phyloP scores from a whole-genome alignment of 2,888 invertebrate genomes.

The Lobophora halterata region DNA sequence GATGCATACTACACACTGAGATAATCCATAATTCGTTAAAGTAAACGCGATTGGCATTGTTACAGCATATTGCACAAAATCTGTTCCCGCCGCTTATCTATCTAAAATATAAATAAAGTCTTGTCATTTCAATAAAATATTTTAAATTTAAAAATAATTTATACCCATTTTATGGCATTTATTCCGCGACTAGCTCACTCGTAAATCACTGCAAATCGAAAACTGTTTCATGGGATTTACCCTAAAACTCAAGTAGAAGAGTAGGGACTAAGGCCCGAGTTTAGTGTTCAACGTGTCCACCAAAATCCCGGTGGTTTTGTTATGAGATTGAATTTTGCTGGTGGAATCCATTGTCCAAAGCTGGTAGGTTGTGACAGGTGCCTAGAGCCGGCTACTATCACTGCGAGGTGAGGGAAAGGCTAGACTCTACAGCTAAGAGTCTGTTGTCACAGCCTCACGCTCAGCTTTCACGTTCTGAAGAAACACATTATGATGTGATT shows the following conservation, averaged over 20 bases:
- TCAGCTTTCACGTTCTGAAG: constrained; percentile 86
- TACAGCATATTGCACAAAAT: constrained; percentile 32
- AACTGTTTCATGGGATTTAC: not conserved
- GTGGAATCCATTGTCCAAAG: too few relatives aligned
- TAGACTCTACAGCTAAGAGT: constrained; percentile 68
- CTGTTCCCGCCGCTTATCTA: constrained; percentile 12
- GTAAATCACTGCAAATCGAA: constrained; percentile 1
- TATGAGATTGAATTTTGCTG: too few relatives aligned
- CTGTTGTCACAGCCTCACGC: constrained; percentile 81
- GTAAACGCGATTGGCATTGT: constrained; percentile 7
- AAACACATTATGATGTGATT: constrained; percentile 16
- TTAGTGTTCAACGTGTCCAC: too few relatives aligned
- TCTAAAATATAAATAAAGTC: constrained; percentile 42
- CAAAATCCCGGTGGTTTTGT: too few relatives aligned
- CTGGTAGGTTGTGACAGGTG: too few relatives aligned
- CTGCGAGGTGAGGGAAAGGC: constrained; percentile 27
- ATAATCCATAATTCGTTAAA: too few relatives aligned
- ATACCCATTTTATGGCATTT: constrained; percentile 45
- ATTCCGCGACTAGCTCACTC: constrained; percentile 6
- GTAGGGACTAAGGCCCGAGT: too few relatives aligned
- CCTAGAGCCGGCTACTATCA: too few relatives aligned
- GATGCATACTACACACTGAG: too few relatives aligned
- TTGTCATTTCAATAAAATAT: constrained; percentile 39
- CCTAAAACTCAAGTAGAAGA: too few relatives aligned
- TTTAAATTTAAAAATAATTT: constrained; percentile 26